phyloP scores from a whole-genome alignment of 2,797 vertebrate species.

The Carcharodon carcharias region DNA sequence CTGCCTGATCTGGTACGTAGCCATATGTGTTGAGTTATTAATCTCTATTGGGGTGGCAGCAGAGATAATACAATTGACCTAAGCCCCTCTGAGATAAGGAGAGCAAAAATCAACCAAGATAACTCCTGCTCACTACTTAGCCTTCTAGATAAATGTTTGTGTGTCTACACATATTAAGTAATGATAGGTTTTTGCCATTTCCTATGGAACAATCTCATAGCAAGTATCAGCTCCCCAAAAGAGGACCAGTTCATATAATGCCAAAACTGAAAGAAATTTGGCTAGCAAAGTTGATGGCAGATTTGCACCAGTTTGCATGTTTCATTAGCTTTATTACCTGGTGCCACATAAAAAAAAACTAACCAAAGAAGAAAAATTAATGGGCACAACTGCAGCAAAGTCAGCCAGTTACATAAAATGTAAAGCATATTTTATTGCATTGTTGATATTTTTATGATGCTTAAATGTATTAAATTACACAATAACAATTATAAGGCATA shows the following conservation, averaged over 20 bases:
- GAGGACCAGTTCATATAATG: not conserved
- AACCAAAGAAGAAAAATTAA: not conserved
- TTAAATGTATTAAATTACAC: not conserved
- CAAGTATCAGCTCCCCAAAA: not conserved
- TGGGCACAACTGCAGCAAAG: not conserved
- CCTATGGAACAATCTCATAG: not conserved
- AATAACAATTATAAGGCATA: not conserved
- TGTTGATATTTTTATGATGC: not conserved
- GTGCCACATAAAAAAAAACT: not conserved
- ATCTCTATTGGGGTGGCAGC: not conserved
- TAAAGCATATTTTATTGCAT: not conserved
- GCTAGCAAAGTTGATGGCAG: not conserved
- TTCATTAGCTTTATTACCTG: not conserved
- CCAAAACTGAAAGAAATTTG: not conserved
- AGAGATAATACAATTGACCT: not conserved
- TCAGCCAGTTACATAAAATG: not conserved
- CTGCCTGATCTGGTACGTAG: not conserved
- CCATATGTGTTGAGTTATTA: not conserved
- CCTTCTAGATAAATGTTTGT: not conserved
- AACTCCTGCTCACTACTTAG: not conserved
- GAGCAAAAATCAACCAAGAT: not conserved
- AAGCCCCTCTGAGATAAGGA: not conserved
- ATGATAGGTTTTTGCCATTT: not conserved
- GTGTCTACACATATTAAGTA: not conserved
- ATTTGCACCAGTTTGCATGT: not conserved